These are phyloP conservation scores for Psix sp. DNA, from an alignment of 1,140 invertebrate species.

Conservation along the genomic window DNA sequence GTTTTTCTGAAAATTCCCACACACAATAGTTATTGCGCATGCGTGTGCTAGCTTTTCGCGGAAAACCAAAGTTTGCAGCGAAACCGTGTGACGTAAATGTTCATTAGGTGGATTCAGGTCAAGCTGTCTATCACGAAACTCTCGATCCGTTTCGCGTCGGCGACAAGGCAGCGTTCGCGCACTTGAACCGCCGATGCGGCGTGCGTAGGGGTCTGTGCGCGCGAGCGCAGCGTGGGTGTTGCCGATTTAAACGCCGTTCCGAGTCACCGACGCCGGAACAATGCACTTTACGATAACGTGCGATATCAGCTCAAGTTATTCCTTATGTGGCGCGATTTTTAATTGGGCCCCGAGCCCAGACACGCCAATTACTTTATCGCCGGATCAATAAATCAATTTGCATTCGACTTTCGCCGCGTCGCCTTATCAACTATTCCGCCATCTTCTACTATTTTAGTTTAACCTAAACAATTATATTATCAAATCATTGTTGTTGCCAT, in stretches of 20 bases:
- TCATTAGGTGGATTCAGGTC: slow-evolving; percentile 33
- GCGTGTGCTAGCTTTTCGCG: not conserved
- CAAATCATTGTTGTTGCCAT: no score
- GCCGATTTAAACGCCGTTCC: slow-evolving; percentile 31
- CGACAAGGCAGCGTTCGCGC: slow-evolving; percentile 29
- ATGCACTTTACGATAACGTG: slow-evolving; percentile 29
- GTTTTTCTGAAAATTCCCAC: not conserved
- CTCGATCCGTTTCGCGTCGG: slow-evolving; percentile 39
- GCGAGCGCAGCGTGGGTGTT: slow-evolving; percentile 22
- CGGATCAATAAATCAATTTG: slow-evolving; percentile 46
- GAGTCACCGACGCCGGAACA: slow-evolving; percentile 40
- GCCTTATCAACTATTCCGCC: no score
- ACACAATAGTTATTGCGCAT: not conserved
- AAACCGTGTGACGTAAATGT: slow-evolving; percentile 26
- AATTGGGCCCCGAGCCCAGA: slow-evolving; percentile 21
- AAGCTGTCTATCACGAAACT: slow-evolving; percentile 40
- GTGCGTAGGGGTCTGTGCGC: slow-evolving; percentile 20
- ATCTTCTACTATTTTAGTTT: no score
- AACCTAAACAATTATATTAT: no score
- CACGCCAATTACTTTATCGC: slow-evolving; percentile 38
- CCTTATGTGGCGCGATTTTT: slow-evolving; percentile 34
- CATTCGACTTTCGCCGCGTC: slow-evolving; percentile 10
- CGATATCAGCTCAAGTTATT: slow-evolving; percentile 3
- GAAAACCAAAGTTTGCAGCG: slow-evolving; percentile 17
- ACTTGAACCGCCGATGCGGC: slow-evolving; percentile 39